Percentiles rank a stretch among this genome's conserved stretches.
Evolutionary conservation across 2,888 invertebrate species (phyloP).

Genomic region (Ferrisia virgata): DNA sequence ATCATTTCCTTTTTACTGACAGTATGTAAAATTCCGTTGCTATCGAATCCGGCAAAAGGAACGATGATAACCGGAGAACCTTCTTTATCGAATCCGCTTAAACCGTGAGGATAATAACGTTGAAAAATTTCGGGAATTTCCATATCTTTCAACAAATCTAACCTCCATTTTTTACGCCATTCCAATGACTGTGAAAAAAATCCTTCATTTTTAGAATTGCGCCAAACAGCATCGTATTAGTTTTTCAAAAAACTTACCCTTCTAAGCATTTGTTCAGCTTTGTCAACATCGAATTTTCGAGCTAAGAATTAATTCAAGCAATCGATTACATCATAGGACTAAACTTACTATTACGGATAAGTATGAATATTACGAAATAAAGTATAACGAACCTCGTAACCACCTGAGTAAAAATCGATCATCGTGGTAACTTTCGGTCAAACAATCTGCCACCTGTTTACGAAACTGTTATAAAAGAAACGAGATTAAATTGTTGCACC

Average conservation of each 20-base stretch:
- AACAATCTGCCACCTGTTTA: constrained; percentile 64
- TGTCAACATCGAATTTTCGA: constrained; percentile 77
- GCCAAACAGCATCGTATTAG: background rate
- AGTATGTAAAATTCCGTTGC: constrained; percentile 75
- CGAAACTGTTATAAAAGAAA: constrained; percentile 66
- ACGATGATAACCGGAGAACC: constrained; percentile 80
- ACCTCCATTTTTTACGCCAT: constrained; percentile 74
- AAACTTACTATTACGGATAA: constrained; percentile 43
- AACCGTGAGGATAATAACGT: constrained; percentile 74
- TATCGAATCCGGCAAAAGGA: constrained; percentile 76
- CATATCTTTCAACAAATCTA: constrained; percentile 69
- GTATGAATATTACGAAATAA: constrained; percentile 31
- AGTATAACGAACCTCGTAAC: constrained; percentile 66
- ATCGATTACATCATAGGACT: background rate
- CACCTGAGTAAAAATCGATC: constrained; percentile 76
- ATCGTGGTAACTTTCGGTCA: constrained; percentile 68
- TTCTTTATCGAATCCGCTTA: constrained; percentile 76
- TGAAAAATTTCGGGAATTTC: constrained; percentile 66
- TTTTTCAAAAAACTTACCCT: background rate
- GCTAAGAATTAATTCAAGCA: constrained; percentile 60
- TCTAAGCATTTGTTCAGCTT: constrained; percentile 88
- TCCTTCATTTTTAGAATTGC: background rate
- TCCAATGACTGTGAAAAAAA: constrained; percentile 61
- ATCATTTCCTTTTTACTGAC: constrained; percentile 70
- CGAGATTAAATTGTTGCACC: constrained; percentile 34